phyloP scores from a whole-genome alignment of 2,113 vertebrate genomes.

The Chionodraco myersi region DNA sequence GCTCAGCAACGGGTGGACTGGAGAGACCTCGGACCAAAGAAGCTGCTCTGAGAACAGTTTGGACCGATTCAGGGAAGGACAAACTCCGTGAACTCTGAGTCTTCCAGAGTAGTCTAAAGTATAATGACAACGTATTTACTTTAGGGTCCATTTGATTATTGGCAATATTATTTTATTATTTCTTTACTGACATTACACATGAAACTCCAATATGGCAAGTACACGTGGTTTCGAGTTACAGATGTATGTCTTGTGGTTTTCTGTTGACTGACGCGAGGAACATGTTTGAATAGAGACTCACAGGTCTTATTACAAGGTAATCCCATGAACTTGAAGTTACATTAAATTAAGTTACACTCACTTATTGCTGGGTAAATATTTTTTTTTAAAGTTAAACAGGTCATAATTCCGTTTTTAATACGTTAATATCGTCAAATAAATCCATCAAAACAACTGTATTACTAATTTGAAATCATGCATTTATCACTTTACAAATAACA shows the following conservation, averaged over 20 bases:
- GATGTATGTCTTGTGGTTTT: neutral
- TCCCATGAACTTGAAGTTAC: no score
- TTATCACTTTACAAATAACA: no score
- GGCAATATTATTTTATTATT: neutral
- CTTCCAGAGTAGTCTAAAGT: constrained; percentile 8
- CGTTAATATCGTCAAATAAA: no score
- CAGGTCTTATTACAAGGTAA: neutral
- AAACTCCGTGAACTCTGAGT: neutral
- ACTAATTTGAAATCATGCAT: no score
- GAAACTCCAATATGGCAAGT: no score
- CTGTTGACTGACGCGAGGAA: neutral
- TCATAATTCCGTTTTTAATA: no score
- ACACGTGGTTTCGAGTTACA: no score
- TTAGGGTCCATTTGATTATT: neutral
- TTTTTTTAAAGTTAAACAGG: no score
- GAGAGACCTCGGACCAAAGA: constrained; percentile 12
- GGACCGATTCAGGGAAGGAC: constrained; percentile 20
- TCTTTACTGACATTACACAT: neutral
- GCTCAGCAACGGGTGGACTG: constrained; percentile 43
- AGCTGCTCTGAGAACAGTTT: constrained; percentile 14
- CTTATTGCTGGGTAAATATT: no score
- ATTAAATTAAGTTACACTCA: no score
- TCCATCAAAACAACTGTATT: no score
- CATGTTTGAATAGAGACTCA: neutral
- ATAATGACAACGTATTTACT: neutral